A percentile compares a stretch with the other conserved stretches of the same genome.
Conservation (phyloP, 2,888 invertebrate species). For the Agrotis ipsilon region DNA sequence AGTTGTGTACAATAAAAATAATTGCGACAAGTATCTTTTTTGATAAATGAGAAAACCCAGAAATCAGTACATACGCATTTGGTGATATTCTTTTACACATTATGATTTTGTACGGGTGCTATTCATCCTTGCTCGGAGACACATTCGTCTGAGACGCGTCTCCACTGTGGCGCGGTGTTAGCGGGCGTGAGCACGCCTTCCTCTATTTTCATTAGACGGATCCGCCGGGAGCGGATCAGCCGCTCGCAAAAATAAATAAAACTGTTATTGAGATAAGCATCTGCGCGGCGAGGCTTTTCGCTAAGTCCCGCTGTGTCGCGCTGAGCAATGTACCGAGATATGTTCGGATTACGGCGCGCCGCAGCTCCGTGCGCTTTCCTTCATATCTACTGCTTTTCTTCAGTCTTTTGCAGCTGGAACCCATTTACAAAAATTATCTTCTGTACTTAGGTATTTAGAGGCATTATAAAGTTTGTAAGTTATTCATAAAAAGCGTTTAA, state of each 20-base stretch:
- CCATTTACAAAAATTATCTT: constrained; percentile 74
- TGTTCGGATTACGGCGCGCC: constrained; percentile 87
- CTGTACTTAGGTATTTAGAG: constrained; percentile 58
- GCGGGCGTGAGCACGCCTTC: constrained; percentile 75
- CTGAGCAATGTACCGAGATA: constrained; percentile 90
- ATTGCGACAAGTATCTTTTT: constrained; percentile 17
- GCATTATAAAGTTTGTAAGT: constrained; percentile 62
- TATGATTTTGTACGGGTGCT: constrained; percentile 30
- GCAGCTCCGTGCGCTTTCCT: constrained; percentile 78
- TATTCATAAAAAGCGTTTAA: constrained; percentile 56
- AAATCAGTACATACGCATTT: constrained; percentile 24
- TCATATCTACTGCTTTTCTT: constrained; percentile 83
- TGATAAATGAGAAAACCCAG: constrained; percentile 15
- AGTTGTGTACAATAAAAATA: not conserved
- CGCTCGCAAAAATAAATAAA: constrained; percentile 91
- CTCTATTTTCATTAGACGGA: constrained; percentile 88
- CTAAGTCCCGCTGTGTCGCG: constrained; percentile 90
- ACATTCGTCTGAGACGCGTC: constrained; percentile 66
- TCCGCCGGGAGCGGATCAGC: constrained; percentile 87
- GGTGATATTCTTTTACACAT: constrained; percentile 28
- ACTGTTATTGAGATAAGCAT: constrained; percentile 91
- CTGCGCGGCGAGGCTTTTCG: constrained; percentile 88
- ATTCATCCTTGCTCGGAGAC: constrained; percentile 58
- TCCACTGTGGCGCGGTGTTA: constrained; percentile 61
- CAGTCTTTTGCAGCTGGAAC: constrained; percentile 86